A percentile compares a stretch with the other conserved stretches of the same genome.
phyloP scores from a whole-genome alignment of 2,888 invertebrate species.

The Serrognathus titanus region DNA sequence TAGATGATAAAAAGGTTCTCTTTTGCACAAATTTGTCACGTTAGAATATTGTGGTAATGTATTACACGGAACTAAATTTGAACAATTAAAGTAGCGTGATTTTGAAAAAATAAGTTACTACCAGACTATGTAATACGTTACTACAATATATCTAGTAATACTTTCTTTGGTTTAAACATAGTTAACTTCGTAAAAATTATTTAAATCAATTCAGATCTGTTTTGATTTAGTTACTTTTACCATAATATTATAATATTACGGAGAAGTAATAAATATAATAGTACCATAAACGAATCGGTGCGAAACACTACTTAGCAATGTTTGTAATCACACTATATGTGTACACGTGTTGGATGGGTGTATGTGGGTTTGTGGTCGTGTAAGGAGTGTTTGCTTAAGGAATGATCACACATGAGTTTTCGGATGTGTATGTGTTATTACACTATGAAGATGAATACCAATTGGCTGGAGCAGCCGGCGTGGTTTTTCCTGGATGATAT shows the following conservation, averaged over 20 bases:
- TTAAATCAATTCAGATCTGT: neutral
- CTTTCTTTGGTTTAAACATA: constrained; percentile 21
- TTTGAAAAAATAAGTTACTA: constrained; percentile 3
- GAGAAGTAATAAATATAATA: too few species aligned
- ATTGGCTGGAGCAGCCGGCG: constrained; percentile 45
- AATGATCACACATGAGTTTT: neutral
- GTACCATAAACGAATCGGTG: too few species aligned
- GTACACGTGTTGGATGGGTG: too few species aligned
- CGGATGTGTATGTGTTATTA: constrained; percentile 20
- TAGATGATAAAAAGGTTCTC: neutral
- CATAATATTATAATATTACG: too few species aligned
- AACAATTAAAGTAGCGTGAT: neutral
- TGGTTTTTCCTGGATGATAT: constrained; percentile 73
- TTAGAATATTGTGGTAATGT: neutral
- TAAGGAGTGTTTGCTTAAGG: too few species aligned
- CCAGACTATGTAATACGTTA: neutral
- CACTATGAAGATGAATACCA: constrained; percentile 51
- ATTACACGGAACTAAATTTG: neutral
- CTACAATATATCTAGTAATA: constrained; percentile 10
- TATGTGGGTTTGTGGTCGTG: too few species aligned
- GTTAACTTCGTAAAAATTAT: constrained; percentile 16
- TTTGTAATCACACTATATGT: too few species aligned
- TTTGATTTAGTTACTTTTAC: neutral
- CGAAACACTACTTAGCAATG: too few species aligned
- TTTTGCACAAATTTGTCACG: constrained; percentile 7